Evolutionary conservation across 2,888 invertebrate species (phyloP), one percentile per base, ranked within the genome.

Genomic region (Thymelicus sylvestris): DNA sequence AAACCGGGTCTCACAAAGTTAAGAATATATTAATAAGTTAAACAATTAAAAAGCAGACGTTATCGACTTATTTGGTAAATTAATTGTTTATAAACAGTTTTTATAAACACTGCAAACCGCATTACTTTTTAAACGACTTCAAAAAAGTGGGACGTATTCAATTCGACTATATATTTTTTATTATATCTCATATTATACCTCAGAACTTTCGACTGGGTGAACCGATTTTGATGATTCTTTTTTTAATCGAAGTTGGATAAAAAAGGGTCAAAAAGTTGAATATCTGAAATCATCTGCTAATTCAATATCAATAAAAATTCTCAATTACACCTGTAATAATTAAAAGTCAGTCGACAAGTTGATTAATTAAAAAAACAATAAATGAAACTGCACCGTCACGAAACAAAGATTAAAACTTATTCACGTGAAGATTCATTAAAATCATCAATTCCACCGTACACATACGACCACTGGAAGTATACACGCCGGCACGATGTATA

Each of bases 401-500:
- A 24, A 31, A 63, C 62, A 41, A 60, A 70, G 65, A 70, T 65
- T 65, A 60, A 60, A 70, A 60, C 41, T 69, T 59, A 48, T 69
- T 65, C 65, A 31, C 10, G 65, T 24, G 50, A 65, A 70, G 65
- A 59, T 60, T 65, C 65, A 60, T 70, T 70, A 65, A 70, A 70
- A 70, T 70, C 61, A 61, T 52, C 64, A 70, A 70, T 69, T 50
- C 52, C 67, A 60, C 15, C 39, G 64, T 70, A 65, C 60, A 70
- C 65, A 19, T 65, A 7, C 64, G 39, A 55, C 69, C 69, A n/a
- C 69, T 59, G 48, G 50, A 70, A 70, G 50, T 70, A 52, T 65
- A 65, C 59, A 65, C 59, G 15, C 70, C 15, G 19, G 1, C 38
- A 44, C 62, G 47, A 68, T 55, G 70, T 71, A 61, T 71, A 71